Conservation (phyloP, 2,888 invertebrate genomes). For the Hypselothyrea guttata region DNA sequence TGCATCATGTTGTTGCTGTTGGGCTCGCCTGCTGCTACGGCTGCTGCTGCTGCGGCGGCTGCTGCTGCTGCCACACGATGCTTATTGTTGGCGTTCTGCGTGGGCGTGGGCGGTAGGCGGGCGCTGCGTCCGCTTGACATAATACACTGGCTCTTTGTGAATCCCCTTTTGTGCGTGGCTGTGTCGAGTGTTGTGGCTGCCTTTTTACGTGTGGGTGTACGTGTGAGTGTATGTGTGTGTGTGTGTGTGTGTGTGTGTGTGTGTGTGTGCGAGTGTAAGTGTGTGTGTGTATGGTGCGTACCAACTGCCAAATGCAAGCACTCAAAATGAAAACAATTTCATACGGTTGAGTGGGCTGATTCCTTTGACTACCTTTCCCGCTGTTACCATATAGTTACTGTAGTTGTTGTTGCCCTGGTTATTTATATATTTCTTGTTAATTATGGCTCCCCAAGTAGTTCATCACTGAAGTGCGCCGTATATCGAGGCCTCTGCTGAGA, state of each 20-base stretch:
- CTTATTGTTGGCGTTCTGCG: constrained; percentile 68
- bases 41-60: constrained; percentile 43
- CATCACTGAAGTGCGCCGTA: too few species aligned
- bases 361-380: constrained; percentile 6
- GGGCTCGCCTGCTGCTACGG: constrained; percentile 53
- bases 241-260: constrained; percentile 3
- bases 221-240: constrained; percentile 4
- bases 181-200: constrained; percentile 1
- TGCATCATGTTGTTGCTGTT: constrained; percentile 76
- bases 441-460: constrained; percentile 1
- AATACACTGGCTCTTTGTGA: constrained; percentile 49
- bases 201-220: background rate
- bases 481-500: too few species aligned
- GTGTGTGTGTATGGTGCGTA: background rate
- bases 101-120: constrained; percentile 80
- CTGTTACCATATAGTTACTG: constrained; percentile 9
- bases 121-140: constrained; percentile 82
- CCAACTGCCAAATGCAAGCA: constrained; percentile 34
- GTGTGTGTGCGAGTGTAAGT: background rate
- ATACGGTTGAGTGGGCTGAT: constrained; percentile 22
- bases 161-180: constrained; percentile 20
- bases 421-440: constrained; percentile 2
- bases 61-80: constrained; percentile 55
- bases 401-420: constrained; percentile 3
- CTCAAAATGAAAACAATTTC: constrained; percentile 19